A percentile compares a stretch with the other conserved stretches of the same genome.
These are phyloP conservation scores for Cordylochernes scorpioides DNA, from an alignment of 2,888 invertebrate genomes.

Conservation along the genomic window DNA sequence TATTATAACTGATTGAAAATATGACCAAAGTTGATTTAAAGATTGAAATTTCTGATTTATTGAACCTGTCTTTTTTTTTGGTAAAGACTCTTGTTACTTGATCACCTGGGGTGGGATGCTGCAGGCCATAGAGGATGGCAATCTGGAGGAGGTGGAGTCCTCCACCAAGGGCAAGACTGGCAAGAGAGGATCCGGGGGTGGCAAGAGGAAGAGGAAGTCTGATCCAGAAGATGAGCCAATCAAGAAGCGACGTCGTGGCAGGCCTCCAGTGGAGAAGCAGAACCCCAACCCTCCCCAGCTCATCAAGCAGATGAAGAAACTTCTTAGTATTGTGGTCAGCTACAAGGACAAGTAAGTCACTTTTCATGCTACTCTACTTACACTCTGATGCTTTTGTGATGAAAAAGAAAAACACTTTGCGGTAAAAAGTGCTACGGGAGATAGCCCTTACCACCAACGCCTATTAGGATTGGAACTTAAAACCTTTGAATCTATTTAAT, in stretches of 20 bases:
- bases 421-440: no score
- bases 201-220: constrained; percentile 20
- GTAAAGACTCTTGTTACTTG: no score
- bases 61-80: no score
- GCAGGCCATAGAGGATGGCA: constrained; percentile 26
- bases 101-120: no score
- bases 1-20: neutral
- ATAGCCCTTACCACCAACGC: no score
- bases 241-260: constrained; percentile 18
- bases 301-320: constrained; percentile 50
- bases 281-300: constrained; percentile 22
- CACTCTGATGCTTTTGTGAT: no score
- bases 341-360: no score
- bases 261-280: constrained; percentile 15
- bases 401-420: no score
- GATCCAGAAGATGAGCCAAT: constrained; percentile 28
- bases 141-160: constrained; percentile 22
- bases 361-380: no score
- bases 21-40: no score
- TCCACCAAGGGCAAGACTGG: constrained; percentile 1
- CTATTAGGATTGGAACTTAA: no score
- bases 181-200: constrained; percentile 6
- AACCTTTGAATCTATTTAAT: no score
- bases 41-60: neutral
- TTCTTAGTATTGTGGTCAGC: constrained; percentile 62